phyloP scores from a whole-genome alignment of 53 echinoderm and acorn worm genomes.

The Echinarachnius parma region DNA sequence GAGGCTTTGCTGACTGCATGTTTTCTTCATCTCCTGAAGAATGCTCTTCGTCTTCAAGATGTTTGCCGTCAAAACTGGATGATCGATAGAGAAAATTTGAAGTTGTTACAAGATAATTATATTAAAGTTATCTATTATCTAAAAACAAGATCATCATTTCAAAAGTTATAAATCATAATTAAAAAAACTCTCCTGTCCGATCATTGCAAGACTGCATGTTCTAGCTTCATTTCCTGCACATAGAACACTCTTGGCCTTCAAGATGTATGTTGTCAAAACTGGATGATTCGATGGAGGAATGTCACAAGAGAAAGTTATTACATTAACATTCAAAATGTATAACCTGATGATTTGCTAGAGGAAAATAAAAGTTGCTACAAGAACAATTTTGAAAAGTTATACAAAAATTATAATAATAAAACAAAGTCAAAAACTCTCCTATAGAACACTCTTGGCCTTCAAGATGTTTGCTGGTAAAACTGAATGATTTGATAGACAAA shows the following conservation, averaged over 20 bases:
- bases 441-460: slow-evolving; percentile 77
- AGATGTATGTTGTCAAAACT: slow-evolving; percentile 84
- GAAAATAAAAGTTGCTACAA: too few relatives aligned
- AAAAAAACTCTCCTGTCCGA: slow-evolving; percentile 61
- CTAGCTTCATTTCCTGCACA: slow-evolving; percentile 87
- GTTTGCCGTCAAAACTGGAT: slow-evolving; percentile 81
- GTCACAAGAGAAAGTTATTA: too few relatives aligned
- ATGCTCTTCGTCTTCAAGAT: slow-evolving; percentile 74
- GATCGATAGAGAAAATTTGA: too few relatives aligned
- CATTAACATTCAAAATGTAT: too few relatives aligned
- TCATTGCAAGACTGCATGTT: slow-evolving; percentile 73
- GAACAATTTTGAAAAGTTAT: slow-evolving; percentile 61
- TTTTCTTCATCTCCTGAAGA: slow-evolving; percentile 84
- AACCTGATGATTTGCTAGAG: too few relatives aligned
- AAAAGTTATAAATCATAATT: too few relatives aligned
- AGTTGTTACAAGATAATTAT: too few relatives aligned
- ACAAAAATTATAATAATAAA: slow-evolving; percentile 58
- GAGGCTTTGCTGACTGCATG: slow-evolving; percentile 74
- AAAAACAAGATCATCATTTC: too few relatives aligned
- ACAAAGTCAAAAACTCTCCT: slow-evolving; percentile 85
- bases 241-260: slow-evolving; percentile 75
- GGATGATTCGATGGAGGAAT: slow-evolving; percentile 9
- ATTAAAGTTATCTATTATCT: too few relatives aligned
- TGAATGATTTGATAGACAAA: slow-evolving; percentile 39
- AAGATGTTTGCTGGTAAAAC: slow-evolving; percentile 80